Conservation (phyloP, 2,888 invertebrate species). For the Erannis defoliaria region DNA sequence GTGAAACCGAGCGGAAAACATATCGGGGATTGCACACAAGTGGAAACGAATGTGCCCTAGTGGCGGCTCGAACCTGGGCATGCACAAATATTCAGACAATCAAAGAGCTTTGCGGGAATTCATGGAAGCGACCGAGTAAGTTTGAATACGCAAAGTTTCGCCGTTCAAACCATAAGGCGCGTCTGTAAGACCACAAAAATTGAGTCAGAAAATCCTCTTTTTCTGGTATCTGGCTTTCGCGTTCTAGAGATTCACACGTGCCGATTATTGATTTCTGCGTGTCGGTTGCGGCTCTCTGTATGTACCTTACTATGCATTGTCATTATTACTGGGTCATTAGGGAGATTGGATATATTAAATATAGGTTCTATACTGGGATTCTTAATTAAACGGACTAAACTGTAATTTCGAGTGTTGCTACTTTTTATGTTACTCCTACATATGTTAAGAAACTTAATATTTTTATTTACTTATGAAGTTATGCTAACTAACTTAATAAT, state of each 20-base stretch:
- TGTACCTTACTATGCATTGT: conserved; percentile 25
- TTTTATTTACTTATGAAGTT: too few relatives aligned
- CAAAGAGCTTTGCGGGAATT: conserved; percentile 36
- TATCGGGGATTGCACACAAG: conserved; percentile 34
- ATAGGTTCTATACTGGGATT: too few relatives aligned
- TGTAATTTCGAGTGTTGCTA: too few relatives aligned
- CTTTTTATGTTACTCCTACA: too few relatives aligned
- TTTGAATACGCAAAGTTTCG: conserved; percentile 40
- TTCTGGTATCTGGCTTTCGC: conserved; percentile 26
- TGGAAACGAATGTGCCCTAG: conserved; percentile 37
- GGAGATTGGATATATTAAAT: neutral
- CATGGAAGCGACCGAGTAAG: conserved; percentile 39
- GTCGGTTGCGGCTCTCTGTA: conserved; percentile 13
- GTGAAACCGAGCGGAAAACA: conserved; percentile 30
- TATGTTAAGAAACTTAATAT: too few relatives aligned
- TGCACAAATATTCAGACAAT: conserved; percentile 40
- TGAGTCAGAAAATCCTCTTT: conserved; percentile 25
- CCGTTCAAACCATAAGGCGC: conserved; percentile 36
- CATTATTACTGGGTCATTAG: conserved; percentile 27
- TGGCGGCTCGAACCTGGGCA: conserved; percentile 28
- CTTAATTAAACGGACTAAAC: too few relatives aligned
- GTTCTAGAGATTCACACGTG: conserved; percentile 25
- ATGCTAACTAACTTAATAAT: too few relatives aligned
- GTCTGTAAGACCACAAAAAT: conserved; percentile 36
- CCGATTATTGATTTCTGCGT: conserved; percentile 25